Evolutionary conservation across 2,888 invertebrate species (phyloP).

Genomic region (Caenorhabditis sp.): DNA sequence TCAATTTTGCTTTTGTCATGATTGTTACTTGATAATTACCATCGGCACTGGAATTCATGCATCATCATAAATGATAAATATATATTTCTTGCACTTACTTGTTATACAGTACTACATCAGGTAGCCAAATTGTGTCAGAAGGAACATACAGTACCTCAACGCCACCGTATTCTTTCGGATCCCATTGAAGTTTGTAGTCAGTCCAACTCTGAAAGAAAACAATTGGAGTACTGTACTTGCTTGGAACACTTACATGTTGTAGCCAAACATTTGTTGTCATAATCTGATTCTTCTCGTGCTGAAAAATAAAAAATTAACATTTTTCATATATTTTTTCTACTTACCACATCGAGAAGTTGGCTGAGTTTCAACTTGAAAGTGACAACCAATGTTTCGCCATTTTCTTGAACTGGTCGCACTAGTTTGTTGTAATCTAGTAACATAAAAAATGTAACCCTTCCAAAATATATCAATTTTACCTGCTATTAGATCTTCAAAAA

Average conservation of each 20-base stretch:
- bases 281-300: conserved; percentile 76
- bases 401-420: conserved; percentile 73
- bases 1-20: conserved; percentile 71
- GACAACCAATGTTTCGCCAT: conserved; percentile 74
- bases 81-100: conserved; percentile 36
- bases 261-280: conserved; percentile 71
- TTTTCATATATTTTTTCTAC: conserved; percentile 50
- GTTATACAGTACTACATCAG: conserved; percentile 71
- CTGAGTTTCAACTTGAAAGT: conserved; percentile 80
- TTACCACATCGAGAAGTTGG: conserved; percentile 76
- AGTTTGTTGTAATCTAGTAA: conserved; percentile 68
- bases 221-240: neutral
- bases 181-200: conserved; percentile 71
- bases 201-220: conserved; percentile 69
- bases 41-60: conserved; percentile 71
- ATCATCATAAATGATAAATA: too few relatives aligned
- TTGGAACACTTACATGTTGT: conserved; percentile 63
- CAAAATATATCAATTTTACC: conserved; percentile 12
- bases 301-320: conserved; percentile 66
- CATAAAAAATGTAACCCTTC: too few relatives aligned
- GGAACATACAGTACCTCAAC: conserved; percentile 72
- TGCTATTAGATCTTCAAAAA: conserved; percentile 66
- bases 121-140: conserved; percentile 70
- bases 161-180: conserved; percentile 71
- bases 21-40: conserved; percentile 72